These are phyloP conservation scores for Semicossyphus pulcher DNA, from an alignment of 2,113 vertebrate species.

Conservation along the genomic window DNA sequence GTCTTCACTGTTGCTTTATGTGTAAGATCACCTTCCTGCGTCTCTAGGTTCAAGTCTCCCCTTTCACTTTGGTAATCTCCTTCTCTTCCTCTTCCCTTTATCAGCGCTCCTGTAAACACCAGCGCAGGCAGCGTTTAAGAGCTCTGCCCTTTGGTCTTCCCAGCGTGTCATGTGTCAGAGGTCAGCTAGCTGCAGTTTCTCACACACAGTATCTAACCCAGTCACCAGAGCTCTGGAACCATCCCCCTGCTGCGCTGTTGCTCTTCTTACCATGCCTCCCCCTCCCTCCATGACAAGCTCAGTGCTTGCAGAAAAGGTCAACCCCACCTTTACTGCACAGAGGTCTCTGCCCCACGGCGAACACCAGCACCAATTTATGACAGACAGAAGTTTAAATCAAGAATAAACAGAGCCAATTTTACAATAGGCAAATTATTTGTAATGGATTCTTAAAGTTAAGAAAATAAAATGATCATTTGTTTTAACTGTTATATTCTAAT, in stretches of 20 bases:
- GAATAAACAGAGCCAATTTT: no score
- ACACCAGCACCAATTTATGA: slow-evolving; percentile 1
- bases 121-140: slow-evolving; percentile 41
- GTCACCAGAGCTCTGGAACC: slow-evolving; percentile 57
- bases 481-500: no score
- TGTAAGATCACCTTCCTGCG: not conserved
- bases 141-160: slow-evolving; percentile 70
- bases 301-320: slow-evolving; percentile 72
- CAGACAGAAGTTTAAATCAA: not conserved
- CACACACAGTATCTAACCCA: slow-evolving; percentile 53
- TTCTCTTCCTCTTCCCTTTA: not conserved
- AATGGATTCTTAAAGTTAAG: no score
- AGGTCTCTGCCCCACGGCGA: slow-evolving; percentile 35
- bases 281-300: slow-evolving; percentile 50
- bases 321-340: slow-evolving; percentile 59
- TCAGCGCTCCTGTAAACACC: slow-evolving; percentile 52
- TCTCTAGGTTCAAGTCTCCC: not conserved
- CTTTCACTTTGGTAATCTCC: not conserved
- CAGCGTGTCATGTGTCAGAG: slow-evolving; percentile 71
- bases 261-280: slow-evolving; percentile 50
- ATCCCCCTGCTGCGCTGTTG: slow-evolving; percentile 20
- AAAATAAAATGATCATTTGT: no score
- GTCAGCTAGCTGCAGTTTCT: slow-evolving; percentile 79
- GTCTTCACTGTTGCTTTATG: not conserved
- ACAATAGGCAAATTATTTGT: no score